Conservation (phyloP, 2,888 invertebrate genomes). For the Norana najaformis region DNA sequence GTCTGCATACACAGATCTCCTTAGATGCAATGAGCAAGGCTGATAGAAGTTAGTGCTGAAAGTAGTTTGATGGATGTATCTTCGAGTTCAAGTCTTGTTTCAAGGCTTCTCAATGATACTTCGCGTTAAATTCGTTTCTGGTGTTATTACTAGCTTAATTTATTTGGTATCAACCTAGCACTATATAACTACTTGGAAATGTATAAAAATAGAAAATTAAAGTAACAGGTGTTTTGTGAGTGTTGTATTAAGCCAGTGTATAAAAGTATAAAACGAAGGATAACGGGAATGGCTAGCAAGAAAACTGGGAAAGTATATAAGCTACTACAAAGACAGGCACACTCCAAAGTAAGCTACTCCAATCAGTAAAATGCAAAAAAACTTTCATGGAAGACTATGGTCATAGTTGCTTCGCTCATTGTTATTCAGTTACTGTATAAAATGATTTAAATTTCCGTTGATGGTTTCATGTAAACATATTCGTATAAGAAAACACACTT, state of each 20-base stretch:
- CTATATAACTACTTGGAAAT: too few species aligned
- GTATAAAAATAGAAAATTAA: neutral
- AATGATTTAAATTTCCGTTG: too few species aligned
- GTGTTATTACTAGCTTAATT: neutral
- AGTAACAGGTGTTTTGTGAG: neutral
- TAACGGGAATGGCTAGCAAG: too few species aligned
- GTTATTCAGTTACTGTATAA: too few species aligned
- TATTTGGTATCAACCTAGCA: neutral
- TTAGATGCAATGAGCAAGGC: neutral
- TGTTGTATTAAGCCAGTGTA: neutral
- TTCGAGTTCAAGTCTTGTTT: neutral
- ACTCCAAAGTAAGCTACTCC: neutral
- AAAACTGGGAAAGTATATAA: neutral
- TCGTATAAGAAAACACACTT: too few species aligned
- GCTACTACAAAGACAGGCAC: neutral
- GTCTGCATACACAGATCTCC: neutral
- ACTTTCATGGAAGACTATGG: too few species aligned
- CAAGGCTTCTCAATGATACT: neutral
- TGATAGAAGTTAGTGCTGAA: neutral
- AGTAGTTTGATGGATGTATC: too few species aligned
- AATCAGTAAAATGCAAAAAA: too few species aligned
- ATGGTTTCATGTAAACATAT: too few species aligned
- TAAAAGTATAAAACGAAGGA: neutral
- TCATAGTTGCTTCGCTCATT: too few species aligned
- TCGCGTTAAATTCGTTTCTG: neutral